phyloP scores from a whole-genome alignment of 1,140 invertebrate genomes.

The Papilio glaucus region DNA sequence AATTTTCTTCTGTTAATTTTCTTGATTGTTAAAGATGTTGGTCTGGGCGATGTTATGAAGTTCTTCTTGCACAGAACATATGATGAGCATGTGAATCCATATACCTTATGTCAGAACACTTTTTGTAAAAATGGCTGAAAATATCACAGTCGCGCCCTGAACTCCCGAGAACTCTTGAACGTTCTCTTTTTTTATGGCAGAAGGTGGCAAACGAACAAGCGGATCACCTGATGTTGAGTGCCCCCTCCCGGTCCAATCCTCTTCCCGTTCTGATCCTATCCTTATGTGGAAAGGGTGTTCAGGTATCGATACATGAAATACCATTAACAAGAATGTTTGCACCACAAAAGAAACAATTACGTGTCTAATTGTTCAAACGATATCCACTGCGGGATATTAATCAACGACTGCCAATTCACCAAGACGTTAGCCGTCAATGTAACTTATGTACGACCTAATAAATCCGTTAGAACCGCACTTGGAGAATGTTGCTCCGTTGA shows the following conservation, averaged over 20 bases:
- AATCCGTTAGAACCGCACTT: slow-evolving; percentile 38
- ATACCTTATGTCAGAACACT: no score
- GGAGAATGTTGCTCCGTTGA: slow-evolving; percentile 33
- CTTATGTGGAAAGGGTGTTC: background rate
- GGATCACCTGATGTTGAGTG: no score
- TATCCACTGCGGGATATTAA: slow-evolving; percentile 41
- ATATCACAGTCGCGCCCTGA: no score
- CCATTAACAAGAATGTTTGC: background rate
- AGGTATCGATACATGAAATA: background rate
- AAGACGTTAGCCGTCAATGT: slow-evolving; percentile 45
- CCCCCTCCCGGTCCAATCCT: no score
- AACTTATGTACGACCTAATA: slow-evolving; percentile 46
- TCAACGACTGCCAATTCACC: slow-evolving; percentile 42
- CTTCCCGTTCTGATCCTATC: no score
- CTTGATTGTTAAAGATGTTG: no score
- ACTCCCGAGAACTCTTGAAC: no score
- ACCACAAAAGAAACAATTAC: slow-evolving; percentile 24
- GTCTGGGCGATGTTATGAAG: no score
- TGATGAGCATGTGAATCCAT: no score
- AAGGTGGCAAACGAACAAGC: no score
- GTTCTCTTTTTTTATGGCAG: no score
- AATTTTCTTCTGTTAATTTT: background rate
- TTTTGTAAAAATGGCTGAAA: no score
- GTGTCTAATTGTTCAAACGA: slow-evolving; percentile 35
- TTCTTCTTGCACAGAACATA: background rate